phyloP scores from a whole-genome alignment of 2,888 invertebrate genomes.

The Dascillus cervinus region DNA sequence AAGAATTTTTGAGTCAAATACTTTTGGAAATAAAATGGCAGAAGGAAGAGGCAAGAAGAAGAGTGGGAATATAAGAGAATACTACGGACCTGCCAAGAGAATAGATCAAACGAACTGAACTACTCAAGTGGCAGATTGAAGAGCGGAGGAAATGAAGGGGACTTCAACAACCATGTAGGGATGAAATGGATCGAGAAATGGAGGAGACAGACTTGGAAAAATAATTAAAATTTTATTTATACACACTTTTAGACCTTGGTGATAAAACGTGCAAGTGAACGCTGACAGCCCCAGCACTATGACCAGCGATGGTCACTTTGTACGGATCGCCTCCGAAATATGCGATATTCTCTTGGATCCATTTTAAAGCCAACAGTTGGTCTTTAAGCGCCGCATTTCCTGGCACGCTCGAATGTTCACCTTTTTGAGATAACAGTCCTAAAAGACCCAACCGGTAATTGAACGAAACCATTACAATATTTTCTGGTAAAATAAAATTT shows the following conservation, averaged over 20 bases:
- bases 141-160: not conserved
- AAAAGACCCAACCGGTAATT: conserved; percentile 20
- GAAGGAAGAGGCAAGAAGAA: not conserved
- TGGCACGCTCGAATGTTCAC: conserved; percentile 29
- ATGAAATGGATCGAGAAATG: no score
- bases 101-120: no score
- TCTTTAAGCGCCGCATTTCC: conserved; percentile 50
- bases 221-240: no score
- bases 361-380: conserved; percentile 45
- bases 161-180: no score
- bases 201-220: no score
- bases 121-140: no score
- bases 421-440: conserved; percentile 8
- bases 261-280: conserved; percentile 45
- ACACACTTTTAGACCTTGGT: no score
- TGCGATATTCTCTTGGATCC: conserved; percentile 45
- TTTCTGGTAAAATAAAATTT: conserved; percentile 15
- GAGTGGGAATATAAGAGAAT: no score
- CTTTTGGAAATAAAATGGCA: not conserved
- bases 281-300: conserved; percentile 46
- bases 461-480: conserved; percentile 17
- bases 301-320: conserved; percentile 48
- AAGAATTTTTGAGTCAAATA: conserved; percentile 3
- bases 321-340: conserved; percentile 46
- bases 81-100: no score